Evolutionary conservation across 1,140 invertebrate genomes (phyloP).

Genomic region (Drosophila nasuta): DNA sequence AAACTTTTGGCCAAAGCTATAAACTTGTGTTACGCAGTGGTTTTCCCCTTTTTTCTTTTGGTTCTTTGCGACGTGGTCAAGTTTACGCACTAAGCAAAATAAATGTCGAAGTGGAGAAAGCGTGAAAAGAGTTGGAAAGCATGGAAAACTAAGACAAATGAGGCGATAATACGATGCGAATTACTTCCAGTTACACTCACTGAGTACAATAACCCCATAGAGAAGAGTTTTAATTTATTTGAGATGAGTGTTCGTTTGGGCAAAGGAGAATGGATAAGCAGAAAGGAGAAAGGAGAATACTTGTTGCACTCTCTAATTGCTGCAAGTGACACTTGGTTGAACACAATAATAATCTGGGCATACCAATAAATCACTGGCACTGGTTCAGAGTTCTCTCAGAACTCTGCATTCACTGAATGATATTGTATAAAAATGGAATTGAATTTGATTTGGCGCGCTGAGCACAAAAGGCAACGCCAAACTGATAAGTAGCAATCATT

Average conservation of each 20-base stretch:
- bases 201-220: slow-evolving; percentile 9
- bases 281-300: neutral
- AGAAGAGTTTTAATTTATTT: slow-evolving; percentile 10
- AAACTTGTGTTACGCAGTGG: slow-evolving; percentile 72
- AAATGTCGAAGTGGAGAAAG: slow-evolving; percentile 74
- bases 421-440: slow-evolving; percentile 45
- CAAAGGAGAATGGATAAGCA: too few relatives aligned
- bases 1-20: slow-evolving; percentile 58
- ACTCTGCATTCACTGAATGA: slow-evolving; percentile 1
- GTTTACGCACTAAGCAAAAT: slow-evolving; percentile 74
- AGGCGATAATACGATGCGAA: slow-evolving; percentile 70
- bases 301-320: slow-evolving; percentile 38
- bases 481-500: slow-evolving; percentile 57
- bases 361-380: slow-evolving; percentile 41
- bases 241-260: neutral
- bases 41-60: slow-evolving; percentile 32
- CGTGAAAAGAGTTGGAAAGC: slow-evolving; percentile 68
- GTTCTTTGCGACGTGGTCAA: slow-evolving; percentile 57
- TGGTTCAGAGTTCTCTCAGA: neutral
- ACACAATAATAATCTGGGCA: slow-evolving; percentile 2
- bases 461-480: slow-evolving; percentile 23
- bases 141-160: slow-evolving; percentile 75
- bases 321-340: slow-evolving; percentile 1
- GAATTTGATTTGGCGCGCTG: slow-evolving; percentile 6
- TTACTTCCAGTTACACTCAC: slow-evolving; percentile 55